Evolutionary conservation across 2,888 invertebrate genomes (phyloP).

Genomic region (Nomada fabriciana): DNA sequence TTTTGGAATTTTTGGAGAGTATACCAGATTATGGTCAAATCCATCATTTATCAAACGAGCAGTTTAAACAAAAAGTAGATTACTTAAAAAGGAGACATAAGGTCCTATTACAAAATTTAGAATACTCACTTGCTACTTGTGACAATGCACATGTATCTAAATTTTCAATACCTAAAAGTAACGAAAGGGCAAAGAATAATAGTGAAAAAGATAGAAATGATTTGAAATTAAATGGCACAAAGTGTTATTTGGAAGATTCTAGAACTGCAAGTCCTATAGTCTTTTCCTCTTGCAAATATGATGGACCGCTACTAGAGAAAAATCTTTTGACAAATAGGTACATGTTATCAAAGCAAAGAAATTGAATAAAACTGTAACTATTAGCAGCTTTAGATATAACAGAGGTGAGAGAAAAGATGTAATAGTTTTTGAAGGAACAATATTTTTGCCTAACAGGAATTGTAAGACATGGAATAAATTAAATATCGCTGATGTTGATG

Average conservation of each 20-base stretch:
- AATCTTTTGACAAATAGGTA: slow-evolving; percentile 79
- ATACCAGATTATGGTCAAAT: slow-evolving; percentile 93
- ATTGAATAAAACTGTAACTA: neutral
- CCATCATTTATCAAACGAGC: slow-evolving; percentile 90
- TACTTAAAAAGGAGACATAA: slow-evolving; percentile 88
- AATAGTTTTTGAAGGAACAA: slow-evolving; percentile 76
- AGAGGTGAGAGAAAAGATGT: slow-evolving; percentile 76
- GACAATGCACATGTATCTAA: slow-evolving; percentile 40
- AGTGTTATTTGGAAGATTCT: slow-evolving; percentile 79
- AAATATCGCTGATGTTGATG: slow-evolving; percentile 73
- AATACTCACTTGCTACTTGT: slow-evolving; percentile 79
- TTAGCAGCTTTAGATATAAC: slow-evolving; percentile 69
- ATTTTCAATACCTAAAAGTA: slow-evolving; percentile 37
- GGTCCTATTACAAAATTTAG: slow-evolving; percentile 79
- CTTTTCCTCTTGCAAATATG: slow-evolving; percentile 75
- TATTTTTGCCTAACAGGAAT: slow-evolving; percentile 73
- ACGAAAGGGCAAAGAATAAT: slow-evolving; percentile 25
- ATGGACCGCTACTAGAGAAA: slow-evolving; percentile 79
- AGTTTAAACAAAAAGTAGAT: slow-evolving; percentile 90
- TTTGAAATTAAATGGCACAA: slow-evolving; percentile 79
- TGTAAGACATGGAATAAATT: slow-evolving; percentile 78
- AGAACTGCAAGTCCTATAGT: slow-evolving; percentile 77
- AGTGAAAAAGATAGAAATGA: slow-evolving; percentile 57
- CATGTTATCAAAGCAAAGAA: neutral
- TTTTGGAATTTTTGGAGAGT: slow-evolving; percentile 91